Evolutionary conservation across 2,797 vertebrate genomes (phyloP).

Genomic region (Acrossocheilus fasciatus): DNA sequence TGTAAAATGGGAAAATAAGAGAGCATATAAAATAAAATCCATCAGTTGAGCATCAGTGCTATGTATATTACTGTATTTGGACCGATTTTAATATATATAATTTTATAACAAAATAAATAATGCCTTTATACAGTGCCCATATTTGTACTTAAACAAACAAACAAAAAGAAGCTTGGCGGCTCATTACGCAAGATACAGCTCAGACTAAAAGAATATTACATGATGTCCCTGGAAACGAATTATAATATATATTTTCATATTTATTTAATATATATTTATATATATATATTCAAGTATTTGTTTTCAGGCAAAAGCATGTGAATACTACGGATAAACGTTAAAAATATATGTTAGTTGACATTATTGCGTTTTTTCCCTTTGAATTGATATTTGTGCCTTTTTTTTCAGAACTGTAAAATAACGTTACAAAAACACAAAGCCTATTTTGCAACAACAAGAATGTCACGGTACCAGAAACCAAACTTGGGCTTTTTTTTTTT

Average conservation of each 20-base stretch:
- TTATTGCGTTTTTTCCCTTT: conserved; percentile 88
- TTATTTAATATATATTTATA: conserved; percentile 56
- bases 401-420: conserved; percentile 81
- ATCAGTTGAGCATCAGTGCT: conserved; percentile 87
- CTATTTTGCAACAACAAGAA: conserved; percentile 83
- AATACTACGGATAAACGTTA: conserved; percentile 93
- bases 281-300: conserved; percentile 89
- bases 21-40: conserved; percentile 86
- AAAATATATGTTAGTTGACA: conserved; percentile 86
- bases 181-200: conserved; percentile 90
- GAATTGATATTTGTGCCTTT: conserved; percentile 83
- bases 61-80: conserved; percentile 85
- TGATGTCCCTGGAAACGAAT: conserved; percentile 86
- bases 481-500: conserved; percentile 72
- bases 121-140: conserved; percentile 93
- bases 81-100: conserved; percentile 78
- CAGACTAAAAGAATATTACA: conserved; percentile 91
- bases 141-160: conserved; percentile 88
- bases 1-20: conserved; percentile 88
- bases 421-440: conserved; percentile 74
- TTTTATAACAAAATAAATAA: conserved; percentile 96
- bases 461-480: conserved; percentile 85
- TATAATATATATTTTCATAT: conserved; percentile 69
- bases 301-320: conserved; percentile 92
- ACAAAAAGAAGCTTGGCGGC: conserved; percentile 86